Percentiles rank a stretch among this genome's conserved stretches.
Evolutionary conservation across 1,140 invertebrate species (phyloP).

Genomic region (Meloidogyne exigua): DNA sequence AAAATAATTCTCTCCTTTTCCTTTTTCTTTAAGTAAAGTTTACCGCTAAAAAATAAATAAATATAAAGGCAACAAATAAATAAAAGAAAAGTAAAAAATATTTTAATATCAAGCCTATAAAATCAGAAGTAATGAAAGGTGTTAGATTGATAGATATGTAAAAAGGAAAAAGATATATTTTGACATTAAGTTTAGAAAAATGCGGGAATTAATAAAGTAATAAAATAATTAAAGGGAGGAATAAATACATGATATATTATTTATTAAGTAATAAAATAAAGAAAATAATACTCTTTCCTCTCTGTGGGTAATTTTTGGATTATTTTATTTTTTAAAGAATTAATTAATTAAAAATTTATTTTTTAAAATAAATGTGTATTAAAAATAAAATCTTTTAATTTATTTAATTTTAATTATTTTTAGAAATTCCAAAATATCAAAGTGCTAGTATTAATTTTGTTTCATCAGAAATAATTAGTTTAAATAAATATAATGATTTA

Average conservation of each 20-base stretch:
- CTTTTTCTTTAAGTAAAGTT: neutral
- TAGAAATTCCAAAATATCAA: neutral
- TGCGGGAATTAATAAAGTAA: neutral
- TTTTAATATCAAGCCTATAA: neutral
- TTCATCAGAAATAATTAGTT: neutral
- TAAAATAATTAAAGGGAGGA: neutral
- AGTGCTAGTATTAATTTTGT: neutral
- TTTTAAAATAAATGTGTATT: neutral
- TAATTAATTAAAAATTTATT: neutral
- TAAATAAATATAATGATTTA: neutral
- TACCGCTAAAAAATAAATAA: conserved; percentile 5
- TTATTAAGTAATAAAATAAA: no score
- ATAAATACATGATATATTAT: no score
- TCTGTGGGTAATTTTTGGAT: no score
- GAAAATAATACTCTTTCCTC: no score
- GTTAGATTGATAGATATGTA: neutral
- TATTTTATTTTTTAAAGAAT: no score
- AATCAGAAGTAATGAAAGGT: neutral
- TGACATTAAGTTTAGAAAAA: neutral
- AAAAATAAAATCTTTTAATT: no score
- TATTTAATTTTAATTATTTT: no score
- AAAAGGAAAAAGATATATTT: neutral
- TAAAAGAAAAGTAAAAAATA: no score
- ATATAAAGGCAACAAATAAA: neutral
- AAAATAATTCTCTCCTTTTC: neutral